Base-by-base conservation (phyloP, 2,113 vertebrate species). In the Nothoprocta perdicaria region DNA sequence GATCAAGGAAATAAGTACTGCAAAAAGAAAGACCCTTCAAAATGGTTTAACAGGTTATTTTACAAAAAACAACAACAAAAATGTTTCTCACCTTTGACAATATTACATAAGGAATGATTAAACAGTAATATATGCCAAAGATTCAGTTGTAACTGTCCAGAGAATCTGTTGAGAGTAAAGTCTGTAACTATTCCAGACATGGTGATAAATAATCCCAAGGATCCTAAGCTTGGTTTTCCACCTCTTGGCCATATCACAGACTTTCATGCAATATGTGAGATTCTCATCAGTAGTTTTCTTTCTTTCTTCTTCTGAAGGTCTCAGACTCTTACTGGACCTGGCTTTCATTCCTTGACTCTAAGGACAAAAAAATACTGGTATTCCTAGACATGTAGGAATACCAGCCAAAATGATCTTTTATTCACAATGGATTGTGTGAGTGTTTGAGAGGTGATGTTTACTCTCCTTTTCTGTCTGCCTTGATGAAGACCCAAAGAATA, bases 391-490 rank as follows among this genome's bases (percentile, higher is more conserved):
- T 3, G 17, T 31, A 61, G 19, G 46, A 48, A 48, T 48, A 48
- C 35, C 29, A 75, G 48, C 3, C 15, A 24, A 90, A 86, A 84
- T 45, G 43, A 91, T n/a, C 22, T 84, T 84, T 90, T 11, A 15
- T 75, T 93, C 57, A 41, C 26, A 65, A 62, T 53, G 22, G 23
- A 41, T 71, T 58, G 40, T 31, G 7, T 16, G 90, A 55, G 11
- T 8, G 19, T 75, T 78, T 26, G 68, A 35, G 22, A 65, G 38
- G 29, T 52, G 63, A 67, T 43, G 8, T 69, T 93, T 58, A 3
- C 13, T 63, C n/a, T 90, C 23, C 35, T 88, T 90, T 84, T 24
- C 62, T 66, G 58, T 45, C 15, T 80, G 43, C 80, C 93, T 82
- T 86, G 66, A 66, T 52, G 62, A 76, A 35, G 24, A 69, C 24